Evolutionary conservation across 1,140 invertebrate genomes (phyloP), one percentile per base, ranked within the genome.

Genomic region (Dreissena polymorpha): DNA sequence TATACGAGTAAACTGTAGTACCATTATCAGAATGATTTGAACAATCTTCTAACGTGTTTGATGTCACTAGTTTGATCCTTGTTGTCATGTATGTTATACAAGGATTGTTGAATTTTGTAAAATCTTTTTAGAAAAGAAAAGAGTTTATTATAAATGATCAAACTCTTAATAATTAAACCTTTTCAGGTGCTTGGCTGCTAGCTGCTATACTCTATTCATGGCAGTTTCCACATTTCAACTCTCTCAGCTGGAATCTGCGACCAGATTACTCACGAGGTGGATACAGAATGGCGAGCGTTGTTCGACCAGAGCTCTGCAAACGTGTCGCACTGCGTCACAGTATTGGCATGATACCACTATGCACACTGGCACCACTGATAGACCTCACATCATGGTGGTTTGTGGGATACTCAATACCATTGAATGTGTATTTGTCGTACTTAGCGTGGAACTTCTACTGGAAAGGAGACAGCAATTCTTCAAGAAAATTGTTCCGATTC

Each of bases 221-320:
- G 99, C 99, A 99, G 94, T 99, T 99, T 94, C 99, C 99, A 8
- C 99, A 99, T 93, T 99, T 99, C 91, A 88, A 88, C 83, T 85
- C 87, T 14, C 71, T 88, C 16, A 86, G 85, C 29, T 88, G 87
- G 87, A 88, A 88, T 49, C 69, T 88, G 18, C 69, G 85, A 27
- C 77, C 96, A 0, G 99, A 99, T 93, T 99, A 99, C 93, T 98
- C 97, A 0, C 94, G 97, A 73, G 99, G 98, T 71, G 99, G 99
- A 0, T 99, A 99, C 91, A 94, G 97, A 83, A 99, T 99, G 97
- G 99, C 99, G 97, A 97, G 97, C 49, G 98, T 99, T 13, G 97
- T 97, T 0, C 95, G 99, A 94, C 98, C 98, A 29, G 95, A 95
- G 18, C 93, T 99, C 51, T 99, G 98, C 91, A 94, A 97, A 82